These are phyloP conservation scores for Nanorana parkeri DNA, from an alignment of 2,113 vertebrate species.

Conservation along the genomic window DNA sequence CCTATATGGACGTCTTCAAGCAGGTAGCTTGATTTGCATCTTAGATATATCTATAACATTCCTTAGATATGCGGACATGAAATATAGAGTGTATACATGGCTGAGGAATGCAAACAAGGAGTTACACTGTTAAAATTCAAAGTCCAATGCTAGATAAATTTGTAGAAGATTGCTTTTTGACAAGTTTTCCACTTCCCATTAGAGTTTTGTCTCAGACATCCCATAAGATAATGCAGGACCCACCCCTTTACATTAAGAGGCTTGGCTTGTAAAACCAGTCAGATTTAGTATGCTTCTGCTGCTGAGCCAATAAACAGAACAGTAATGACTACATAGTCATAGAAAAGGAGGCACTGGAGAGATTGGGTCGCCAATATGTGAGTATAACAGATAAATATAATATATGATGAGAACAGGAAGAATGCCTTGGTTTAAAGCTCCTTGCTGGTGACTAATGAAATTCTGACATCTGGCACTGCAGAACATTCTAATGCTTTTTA, in stretches of 20 bases:
- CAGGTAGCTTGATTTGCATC: too few species aligned
- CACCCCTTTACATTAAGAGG: conserved; percentile 12
- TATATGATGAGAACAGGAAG: neutral
- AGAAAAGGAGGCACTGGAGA: neutral
- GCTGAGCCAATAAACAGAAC: neutral
- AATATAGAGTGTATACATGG: too few species aligned
- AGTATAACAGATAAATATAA: neutral
- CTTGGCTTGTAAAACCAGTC: conserved; percentile 34
- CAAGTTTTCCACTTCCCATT: too few species aligned
- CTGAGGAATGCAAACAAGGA: too few species aligned
- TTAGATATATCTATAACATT: too few species aligned
- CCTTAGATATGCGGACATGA: too few species aligned
- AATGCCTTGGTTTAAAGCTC: neutral
- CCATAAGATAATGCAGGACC: neutral
- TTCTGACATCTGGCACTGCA: neutral
- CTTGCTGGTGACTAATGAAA: conserved; percentile 5
- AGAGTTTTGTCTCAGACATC: too few species aligned
- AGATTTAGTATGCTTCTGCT: neutral
- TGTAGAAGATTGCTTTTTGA: too few species aligned
- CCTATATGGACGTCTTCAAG: too few species aligned
- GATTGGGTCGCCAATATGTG: neutral
- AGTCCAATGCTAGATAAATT: too few species aligned
- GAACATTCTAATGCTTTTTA: neutral
- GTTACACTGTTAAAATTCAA: too few species aligned
- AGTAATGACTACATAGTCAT: neutral